Percentiles rank a stretch among this genome's conserved stretches.
Conservation (phyloP, 2,797 vertebrate species). For the Pipistrellus pipistrellus region DNA sequence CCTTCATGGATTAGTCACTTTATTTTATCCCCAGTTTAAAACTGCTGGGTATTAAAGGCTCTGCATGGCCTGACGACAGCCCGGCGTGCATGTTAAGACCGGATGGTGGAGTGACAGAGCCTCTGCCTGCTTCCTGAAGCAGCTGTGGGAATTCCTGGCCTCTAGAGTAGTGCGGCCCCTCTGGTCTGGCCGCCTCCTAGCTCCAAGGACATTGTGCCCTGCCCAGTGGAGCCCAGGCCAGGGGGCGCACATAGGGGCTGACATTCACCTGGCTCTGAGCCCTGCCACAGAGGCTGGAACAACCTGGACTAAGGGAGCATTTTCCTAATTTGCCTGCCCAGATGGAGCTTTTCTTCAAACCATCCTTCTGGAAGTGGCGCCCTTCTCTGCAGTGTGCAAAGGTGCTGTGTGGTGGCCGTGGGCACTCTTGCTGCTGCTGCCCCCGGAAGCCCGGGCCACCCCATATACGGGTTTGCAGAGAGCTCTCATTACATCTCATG, state of each 20-base stretch:
- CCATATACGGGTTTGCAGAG: background rate
- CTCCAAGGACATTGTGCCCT: background rate
- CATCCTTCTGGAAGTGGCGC: background rate
- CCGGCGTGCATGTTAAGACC: background rate
- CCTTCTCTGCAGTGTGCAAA: background rate
- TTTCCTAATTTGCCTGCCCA: background rate
- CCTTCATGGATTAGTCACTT: constrained; percentile 81
- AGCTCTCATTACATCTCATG: background rate
- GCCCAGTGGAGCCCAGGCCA: background rate
- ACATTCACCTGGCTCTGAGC: background rate
- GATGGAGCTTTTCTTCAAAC: background rate
- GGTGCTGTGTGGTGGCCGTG: too few relatives aligned
- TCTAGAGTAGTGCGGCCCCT: background rate
- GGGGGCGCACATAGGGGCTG: background rate
- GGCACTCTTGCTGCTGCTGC: background rate
- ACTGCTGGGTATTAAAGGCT: constrained; percentile 75
- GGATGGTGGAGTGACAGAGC: background rate
- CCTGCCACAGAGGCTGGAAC: background rate
- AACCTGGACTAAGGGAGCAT: background rate
- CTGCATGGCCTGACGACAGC: background rate
- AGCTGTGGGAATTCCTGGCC: background rate
- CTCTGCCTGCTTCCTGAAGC: background rate
- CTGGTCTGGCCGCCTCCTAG: background rate
- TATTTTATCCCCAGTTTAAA: constrained; percentile 80
- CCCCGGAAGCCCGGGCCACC: background rate